Evolutionary conservation across 1,140 invertebrate genomes (phyloP).

Genomic region (Drosophila kurseongensis): DNA sequence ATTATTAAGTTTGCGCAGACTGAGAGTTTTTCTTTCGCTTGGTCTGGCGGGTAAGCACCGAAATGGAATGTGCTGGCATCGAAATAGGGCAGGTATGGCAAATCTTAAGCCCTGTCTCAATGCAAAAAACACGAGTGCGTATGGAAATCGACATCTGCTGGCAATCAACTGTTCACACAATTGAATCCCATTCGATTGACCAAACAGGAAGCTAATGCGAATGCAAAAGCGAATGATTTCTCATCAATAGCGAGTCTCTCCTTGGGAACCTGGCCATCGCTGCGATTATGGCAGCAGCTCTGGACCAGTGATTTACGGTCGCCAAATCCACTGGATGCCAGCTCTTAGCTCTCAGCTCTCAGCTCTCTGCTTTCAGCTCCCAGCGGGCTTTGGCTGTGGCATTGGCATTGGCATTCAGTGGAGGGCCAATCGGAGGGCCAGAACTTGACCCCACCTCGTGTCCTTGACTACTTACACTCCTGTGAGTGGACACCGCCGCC

Average conservation of each 20-base stretch:
- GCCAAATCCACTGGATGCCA: conserved; percentile 24
- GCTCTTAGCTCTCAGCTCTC: too few relatives aligned
- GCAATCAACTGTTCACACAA: conserved; percentile 40
- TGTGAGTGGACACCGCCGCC: not conserved
- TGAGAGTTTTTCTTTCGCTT: not conserved
- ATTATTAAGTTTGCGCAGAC: not conserved
- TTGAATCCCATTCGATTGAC: conserved; percentile 44
- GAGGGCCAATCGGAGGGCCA: conserved; percentile 7
- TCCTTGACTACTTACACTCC: conserved; percentile 13
- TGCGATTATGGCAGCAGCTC: conserved; percentile 6
- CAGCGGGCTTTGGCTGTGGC: conserved; percentile 18
- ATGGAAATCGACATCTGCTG: conserved; percentile 39
- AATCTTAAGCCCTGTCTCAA: not conserved
- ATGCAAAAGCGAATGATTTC: conserved; percentile 16
- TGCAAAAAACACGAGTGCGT: not conserved
- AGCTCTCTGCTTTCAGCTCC: not conserved
- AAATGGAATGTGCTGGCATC: conserved; percentile 5
- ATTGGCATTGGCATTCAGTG: conserved; percentile 31
- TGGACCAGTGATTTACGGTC: conserved; percentile 38
- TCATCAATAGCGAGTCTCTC: conserved; percentile 22
- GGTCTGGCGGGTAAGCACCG: not conserved
- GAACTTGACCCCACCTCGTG: conserved; percentile 3
- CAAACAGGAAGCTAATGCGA: conserved; percentile 27
- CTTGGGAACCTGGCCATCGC: not conserved
- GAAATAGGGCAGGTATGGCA: not conserved